Evolutionary conservation across 2,113 vertebrate genomes (phyloP).

Genomic region (Polypterus bichir): DNA sequence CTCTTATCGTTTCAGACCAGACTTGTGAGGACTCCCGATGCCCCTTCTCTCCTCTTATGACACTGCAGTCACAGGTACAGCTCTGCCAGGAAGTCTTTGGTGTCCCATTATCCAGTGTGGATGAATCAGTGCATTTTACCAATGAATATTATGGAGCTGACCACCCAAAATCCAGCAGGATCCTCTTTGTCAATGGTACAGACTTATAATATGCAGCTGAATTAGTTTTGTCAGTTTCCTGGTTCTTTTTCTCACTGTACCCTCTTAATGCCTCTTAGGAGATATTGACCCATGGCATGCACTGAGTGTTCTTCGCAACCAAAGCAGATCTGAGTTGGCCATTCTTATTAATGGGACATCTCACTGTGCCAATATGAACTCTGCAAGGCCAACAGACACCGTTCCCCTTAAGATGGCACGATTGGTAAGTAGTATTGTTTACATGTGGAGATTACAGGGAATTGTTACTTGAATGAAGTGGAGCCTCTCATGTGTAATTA

Average conservation of each 20-base stretch:
- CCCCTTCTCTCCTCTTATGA: slow-evolving; percentile 52
- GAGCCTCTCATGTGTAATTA: not conserved
- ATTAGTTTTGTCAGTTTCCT: not conserved
- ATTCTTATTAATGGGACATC: slow-evolving; percentile 45
- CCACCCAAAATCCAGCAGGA: slow-evolving; percentile 33
- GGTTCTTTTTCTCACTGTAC: not conserved
- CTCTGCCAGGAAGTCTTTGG: slow-evolving; percentile 55
- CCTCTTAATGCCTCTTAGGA: slow-evolving; percentile 24
- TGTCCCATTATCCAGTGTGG: slow-evolving; percentile 42
- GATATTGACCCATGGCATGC: slow-evolving; percentile 52
- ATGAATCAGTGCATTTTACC: slow-evolving; percentile 45
- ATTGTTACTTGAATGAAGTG: not conserved
- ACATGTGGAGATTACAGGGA: not conserved
- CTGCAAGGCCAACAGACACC: slow-evolving; percentile 20
- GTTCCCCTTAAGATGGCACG: slow-evolving; percentile 35
- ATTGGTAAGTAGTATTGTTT: slow-evolving; percentile 27
- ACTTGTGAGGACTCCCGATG: slow-evolving; percentile 56
- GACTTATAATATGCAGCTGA: no score
- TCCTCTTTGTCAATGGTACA: slow-evolving; percentile 59
- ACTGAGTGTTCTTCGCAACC: slow-evolving; percentile 40
- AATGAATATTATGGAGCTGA: slow-evolving; percentile 62
- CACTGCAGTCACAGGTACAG: slow-evolving; percentile 36
- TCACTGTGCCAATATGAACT: slow-evolving; percentile 53
- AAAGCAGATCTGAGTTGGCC: slow-evolving; percentile 18
- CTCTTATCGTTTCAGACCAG: slow-evolving; percentile 40